These are phyloP conservation scores for Terrapene triunguis DNA, from an alignment of 2,113 vertebrate genomes.

Conservation along the genomic window DNA sequence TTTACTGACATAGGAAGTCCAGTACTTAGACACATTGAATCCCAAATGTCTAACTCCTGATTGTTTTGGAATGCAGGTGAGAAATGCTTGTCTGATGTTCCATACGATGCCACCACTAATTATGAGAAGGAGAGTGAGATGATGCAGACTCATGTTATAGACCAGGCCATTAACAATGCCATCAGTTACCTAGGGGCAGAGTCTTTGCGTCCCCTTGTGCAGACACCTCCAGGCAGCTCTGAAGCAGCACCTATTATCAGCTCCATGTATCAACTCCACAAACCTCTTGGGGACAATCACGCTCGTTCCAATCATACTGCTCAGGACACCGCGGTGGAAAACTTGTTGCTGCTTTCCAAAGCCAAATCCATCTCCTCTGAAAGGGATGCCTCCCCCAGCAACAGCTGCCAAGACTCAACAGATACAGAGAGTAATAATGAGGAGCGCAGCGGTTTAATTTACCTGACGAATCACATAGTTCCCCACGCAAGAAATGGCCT, in stretches of 20 bases:
- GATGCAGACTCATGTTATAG: constrained; percentile 96
- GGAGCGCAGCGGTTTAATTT: constrained; percentile 94
- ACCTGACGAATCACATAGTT: constrained; percentile 94
- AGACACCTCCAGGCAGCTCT: constrained; percentile 90
- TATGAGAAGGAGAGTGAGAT: constrained; percentile 90
- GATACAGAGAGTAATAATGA: constrained; percentile 98
- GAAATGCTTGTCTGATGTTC: constrained; percentile 91
- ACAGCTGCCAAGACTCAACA: constrained; percentile 97
- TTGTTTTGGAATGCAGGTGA: constrained; percentile 85
- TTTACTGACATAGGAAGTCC: neutral
- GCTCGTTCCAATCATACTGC: constrained; percentile 81
- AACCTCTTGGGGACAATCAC: constrained; percentile 80
- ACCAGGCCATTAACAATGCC: constrained; percentile 99
- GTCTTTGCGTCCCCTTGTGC: constrained; percentile 94
- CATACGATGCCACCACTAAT: constrained; percentile 85
- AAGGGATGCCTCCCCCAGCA: constrained; percentile 93
- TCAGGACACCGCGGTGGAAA: constrained; percentile 94
- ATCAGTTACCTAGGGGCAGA: constrained; percentile 98
- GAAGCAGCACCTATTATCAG: constrained; percentile 85
- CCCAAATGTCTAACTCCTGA: constrained; percentile 10
- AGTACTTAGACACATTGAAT: neutral
- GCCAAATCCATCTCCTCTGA: constrained; percentile 93
- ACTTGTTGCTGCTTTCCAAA: constrained; percentile 95
- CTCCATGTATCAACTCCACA: constrained; percentile 91
- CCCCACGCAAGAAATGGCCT: constrained; percentile 90